A percentile compares a stretch with the other conserved stretches of the same genome.
These are phyloP conservation scores for Antheraea yamamai DNA, from an alignment of 2,888 invertebrate genomes.

Conservation along the genomic window DNA sequence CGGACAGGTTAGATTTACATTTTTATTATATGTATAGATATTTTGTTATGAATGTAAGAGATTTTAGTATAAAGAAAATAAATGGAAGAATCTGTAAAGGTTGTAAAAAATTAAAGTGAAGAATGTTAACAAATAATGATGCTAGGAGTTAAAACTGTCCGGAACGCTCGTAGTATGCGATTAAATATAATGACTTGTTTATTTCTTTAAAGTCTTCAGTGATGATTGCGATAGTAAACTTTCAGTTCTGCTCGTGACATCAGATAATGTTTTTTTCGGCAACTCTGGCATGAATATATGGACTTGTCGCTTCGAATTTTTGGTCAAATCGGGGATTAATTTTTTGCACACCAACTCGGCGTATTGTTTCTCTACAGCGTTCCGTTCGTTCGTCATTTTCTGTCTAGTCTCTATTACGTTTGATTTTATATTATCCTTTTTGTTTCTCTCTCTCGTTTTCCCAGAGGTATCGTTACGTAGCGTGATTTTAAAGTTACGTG, in stretches of 20 bases:
- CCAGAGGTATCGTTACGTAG: conserved; percentile 52
- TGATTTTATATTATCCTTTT: conserved; percentile 52
- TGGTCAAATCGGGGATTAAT: conserved; percentile 65
- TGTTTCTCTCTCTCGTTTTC: conserved; percentile 60
- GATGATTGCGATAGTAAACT: conserved; percentile 62
- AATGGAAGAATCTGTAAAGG: background rate
- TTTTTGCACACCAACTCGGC: conserved; percentile 71
- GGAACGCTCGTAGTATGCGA: background rate
- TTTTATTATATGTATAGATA: background rate
- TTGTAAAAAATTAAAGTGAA: background rate
- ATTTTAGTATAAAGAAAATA: background rate
- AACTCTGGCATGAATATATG: conserved; percentile 88
- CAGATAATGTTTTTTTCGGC: conserved; percentile 78
- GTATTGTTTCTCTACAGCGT: conserved; percentile 70
- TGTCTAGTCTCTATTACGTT: conserved; percentile 66
- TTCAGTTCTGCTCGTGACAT: conserved; percentile 54
- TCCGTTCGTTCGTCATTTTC: conserved; percentile 63
- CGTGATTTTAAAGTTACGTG: conserved; percentile 70
- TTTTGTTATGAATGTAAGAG: background rate
- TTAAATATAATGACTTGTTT: conserved; percentile 25
- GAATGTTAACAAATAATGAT: background rate
- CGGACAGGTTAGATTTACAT: no score
- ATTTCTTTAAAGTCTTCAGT: conserved; percentile 43
- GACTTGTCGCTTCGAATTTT: conserved; percentile 83
- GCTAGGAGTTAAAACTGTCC: background rate